Conservation (phyloP, 2,888 invertebrate genomes). For the Chirona hameri region DNA sequence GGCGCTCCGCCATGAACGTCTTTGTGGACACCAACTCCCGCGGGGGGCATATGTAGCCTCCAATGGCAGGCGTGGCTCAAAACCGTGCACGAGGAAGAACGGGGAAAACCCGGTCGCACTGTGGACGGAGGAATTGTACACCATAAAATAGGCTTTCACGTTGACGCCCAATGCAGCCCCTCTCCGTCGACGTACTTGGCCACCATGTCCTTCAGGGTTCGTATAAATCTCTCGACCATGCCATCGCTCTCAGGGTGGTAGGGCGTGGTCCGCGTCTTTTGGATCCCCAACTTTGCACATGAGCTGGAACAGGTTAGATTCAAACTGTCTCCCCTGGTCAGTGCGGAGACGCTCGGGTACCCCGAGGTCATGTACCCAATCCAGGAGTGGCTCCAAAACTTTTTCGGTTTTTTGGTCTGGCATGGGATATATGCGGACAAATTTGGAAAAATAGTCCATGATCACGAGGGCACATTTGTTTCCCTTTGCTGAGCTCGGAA, state of each 20-base stretch:
- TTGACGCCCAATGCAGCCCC: not conserved
- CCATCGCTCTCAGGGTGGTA: too few species aligned
- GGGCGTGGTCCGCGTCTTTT: too few species aligned
- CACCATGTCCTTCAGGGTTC: not conserved
- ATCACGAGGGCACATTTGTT: not conserved
- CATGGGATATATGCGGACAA: not conserved
- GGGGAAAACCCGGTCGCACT: too few species aligned
- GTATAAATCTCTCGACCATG: not conserved
- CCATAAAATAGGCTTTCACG: not conserved
- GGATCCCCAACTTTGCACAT: too few species aligned
- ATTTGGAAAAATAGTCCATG: not conserved
- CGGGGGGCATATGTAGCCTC: not conserved
- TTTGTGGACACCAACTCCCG: not conserved
- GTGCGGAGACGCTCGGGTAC: not conserved
- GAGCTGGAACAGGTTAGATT: too few species aligned
- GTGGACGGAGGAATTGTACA: not conserved
- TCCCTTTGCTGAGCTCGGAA: not conserved
- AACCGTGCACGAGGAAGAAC: not conserved
- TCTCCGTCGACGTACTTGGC: not conserved
- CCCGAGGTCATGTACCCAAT: not conserved
- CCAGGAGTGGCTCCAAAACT: not conserved
- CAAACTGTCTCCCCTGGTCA: not conserved
- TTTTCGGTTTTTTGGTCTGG: not conserved
- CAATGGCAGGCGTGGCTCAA: not conserved
- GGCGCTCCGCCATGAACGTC: not conserved